Base-by-base conservation (phyloP, 2,797 vertebrate species). In the Lacerta bilineata region DNA sequence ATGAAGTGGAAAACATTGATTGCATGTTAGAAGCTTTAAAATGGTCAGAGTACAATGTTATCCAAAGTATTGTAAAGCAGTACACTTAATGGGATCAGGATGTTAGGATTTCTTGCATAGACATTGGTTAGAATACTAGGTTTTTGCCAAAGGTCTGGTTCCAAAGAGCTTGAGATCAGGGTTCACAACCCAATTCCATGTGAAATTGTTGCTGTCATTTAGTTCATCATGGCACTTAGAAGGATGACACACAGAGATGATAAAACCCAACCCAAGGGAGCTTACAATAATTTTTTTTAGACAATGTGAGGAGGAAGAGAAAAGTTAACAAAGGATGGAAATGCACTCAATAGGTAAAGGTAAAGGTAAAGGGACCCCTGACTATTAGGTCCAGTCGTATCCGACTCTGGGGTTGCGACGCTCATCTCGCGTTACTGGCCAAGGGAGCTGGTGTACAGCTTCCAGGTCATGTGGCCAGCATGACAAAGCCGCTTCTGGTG, bases 51-150 rank as follows among this genome's bases (percentile, higher is more conserved):
- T 39, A 75, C 43, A 84, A 80, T 50, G 9, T 33, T 39, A n/a
- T 83, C 59, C 77, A 84, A 79, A 84, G 15, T 77, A 66, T 74
- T 87, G 80, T 72, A 79, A 29, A 41, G 46, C 9, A 66, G n/a
- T 39, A 75, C 82, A 77, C 36, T 76, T 87, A 80, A 88, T 81
- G 17, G 36, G 71, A 69, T 88, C 71, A 46, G 64, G 83, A 75
- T 87, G 86, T 87, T 84, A 69, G 41, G 55, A 68, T 69, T 84
- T 69, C 36, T 33, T 55, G 9, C 33, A 20, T 41, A 87, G 83
- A 86, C 55, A 43, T 18, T 84, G 68, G 29, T 41, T 80, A 20
- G 27, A 75, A 87, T 81, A 59, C 33, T 29, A 68, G 25, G 25
- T 25, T 66, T 33, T 81, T n/a, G 33, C 43, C 55, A 81, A 75